Evolutionary conservation across 2,113 vertebrate genomes (phyloP), one percentile per base, ranked within the genome.

Genomic region (Vimba vimba): DNA sequence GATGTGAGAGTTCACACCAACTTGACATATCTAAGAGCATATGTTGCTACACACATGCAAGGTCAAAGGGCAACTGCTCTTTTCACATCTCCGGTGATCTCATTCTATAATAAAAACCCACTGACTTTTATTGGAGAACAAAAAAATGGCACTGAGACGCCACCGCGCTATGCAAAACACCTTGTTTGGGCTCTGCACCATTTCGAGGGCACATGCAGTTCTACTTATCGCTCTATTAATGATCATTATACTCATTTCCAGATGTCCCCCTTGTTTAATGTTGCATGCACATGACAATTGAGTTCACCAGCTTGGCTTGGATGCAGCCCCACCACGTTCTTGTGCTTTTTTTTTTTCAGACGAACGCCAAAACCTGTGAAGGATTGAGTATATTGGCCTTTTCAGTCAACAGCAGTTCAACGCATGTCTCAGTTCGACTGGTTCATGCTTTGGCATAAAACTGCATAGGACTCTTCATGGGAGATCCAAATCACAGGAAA

Each of bases 191-290:
- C 91, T 92, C 91, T 93, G 87, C 89, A 82, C 88, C 83, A 27
- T 75, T 84, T 84, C 76, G 81, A 85, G 85, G 73, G 60, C 55
- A 83, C 86, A 90, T 90, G 89, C 89, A 90, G 88, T 90, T 92
- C 89, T 92, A 92, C 91, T 93, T 92, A 88, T 91, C 91, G 91
- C 82, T 79, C 85, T 88, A 89, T 91, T 92, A 86, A 89, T 92
- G 78, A 87, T 85, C 80, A 83, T 91, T 92, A 92, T 86, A 86
- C 84, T 88, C 68, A 66, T 90, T 93, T 90, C 91, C 93, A 94
- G 91, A 94, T 93, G 91, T 89, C 87, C 86, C 85, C 82, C 57
- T 82, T 87, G 85, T 77, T 85, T 81, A 85, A 87, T 88, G 89
- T 84, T 81, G 83, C 86, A 91, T 89, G 88, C 85, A 85, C 88